These are phyloP conservation scores for Sericinus montela DNA, from an alignment of 2,888 invertebrate genomes.

Conservation along the genomic window DNA sequence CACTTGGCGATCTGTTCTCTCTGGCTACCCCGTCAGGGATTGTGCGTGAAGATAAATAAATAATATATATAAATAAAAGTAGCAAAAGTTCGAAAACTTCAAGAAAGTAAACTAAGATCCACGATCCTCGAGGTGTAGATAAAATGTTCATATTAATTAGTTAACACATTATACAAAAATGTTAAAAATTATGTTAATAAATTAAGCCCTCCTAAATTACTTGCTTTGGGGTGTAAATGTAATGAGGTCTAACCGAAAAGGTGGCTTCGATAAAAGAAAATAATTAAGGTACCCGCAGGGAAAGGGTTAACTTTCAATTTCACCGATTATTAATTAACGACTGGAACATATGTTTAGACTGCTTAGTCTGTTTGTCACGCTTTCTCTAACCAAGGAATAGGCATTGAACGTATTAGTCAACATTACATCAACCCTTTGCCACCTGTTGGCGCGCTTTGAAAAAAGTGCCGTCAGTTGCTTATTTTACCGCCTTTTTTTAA, in stretches of 20 bases:
- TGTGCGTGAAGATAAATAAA: too few relatives aligned
- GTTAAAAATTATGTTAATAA: background rate
- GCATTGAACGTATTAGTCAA: slow-evolving; percentile 54
- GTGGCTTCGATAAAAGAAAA: slow-evolving; percentile 27
- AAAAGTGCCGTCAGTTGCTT: slow-evolving; percentile 64
- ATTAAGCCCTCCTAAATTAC: slow-evolving; percentile 2
- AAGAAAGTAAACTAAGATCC: too few relatives aligned
- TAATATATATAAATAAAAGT: too few relatives aligned
- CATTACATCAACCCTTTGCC: slow-evolving; percentile 53
- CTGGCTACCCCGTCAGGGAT: too few relatives aligned
- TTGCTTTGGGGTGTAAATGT: slow-evolving; percentile 30
- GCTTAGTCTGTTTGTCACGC: slow-evolving; percentile 61
- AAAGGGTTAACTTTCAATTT: slow-evolving; percentile 68
- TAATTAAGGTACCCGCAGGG: slow-evolving; percentile 24
- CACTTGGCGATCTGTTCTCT: too few relatives aligned
- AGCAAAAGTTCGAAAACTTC: too few relatives aligned
- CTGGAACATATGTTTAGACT: slow-evolving; percentile 70
- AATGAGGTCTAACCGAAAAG: slow-evolving; percentile 24
- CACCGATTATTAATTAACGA: slow-evolving; percentile 70
- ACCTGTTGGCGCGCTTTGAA: slow-evolving; percentile 52
- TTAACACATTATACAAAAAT: too few relatives aligned
- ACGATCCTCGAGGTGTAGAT: too few relatives aligned
- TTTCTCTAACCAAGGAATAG: slow-evolving; percentile 55
- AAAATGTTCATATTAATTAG: too few relatives aligned
- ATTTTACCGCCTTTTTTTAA: slow-evolving; percentile 53